Evolutionary conservation across 2,113 vertebrate species (phyloP), one percentile per base, ranked within the genome.

Genomic region (Amazona vittata): DNA sequence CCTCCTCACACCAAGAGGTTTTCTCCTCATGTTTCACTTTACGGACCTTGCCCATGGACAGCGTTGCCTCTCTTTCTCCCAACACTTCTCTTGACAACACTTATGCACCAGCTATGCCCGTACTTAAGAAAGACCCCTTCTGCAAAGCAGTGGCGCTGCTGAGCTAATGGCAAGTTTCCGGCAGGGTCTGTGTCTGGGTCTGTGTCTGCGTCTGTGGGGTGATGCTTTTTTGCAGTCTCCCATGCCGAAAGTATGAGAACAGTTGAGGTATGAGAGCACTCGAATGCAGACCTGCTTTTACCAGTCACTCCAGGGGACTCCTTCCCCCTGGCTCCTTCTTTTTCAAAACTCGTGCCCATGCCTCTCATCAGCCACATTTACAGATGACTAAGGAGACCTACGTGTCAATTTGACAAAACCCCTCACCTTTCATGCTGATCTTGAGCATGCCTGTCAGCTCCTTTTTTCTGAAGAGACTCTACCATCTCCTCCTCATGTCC

Each of bases 381-480:
- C 35, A 31, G 25, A 49, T 12, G 22, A 43, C 43, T 49, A 53
- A 26, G 35, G 43, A 81, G 31, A n/a, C 16, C 20, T 26, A 12
- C 18, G 25, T 43, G 25, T 20, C 15, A 9, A 21, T 49, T 47
- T 49, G 49, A 57, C 31, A 43, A 73, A 50, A 5, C 9, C 9
- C 13, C 35, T 67, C 37, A 98, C 98, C 97, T 98, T 96, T 94
- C 78, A 17, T 44, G 43, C 15, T 91, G 91, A 83, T 98, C 98
- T 50, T 88, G 74, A 29, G 90, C 74, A 91, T 98, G 97, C 26
- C 98, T 68, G 60, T 98, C 94, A 46, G 98, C 98, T 50, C 93
- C 94, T 85, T 98, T 97, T 68, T 97, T 97, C 12, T 98, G 90
- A 53, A 99, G 97, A 93, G 99, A 97, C 76, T 99, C 98, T 15